phyloP scores from a whole-genome alignment of 2,797 vertebrate species.

The Sebastolobus alascanus region DNA sequence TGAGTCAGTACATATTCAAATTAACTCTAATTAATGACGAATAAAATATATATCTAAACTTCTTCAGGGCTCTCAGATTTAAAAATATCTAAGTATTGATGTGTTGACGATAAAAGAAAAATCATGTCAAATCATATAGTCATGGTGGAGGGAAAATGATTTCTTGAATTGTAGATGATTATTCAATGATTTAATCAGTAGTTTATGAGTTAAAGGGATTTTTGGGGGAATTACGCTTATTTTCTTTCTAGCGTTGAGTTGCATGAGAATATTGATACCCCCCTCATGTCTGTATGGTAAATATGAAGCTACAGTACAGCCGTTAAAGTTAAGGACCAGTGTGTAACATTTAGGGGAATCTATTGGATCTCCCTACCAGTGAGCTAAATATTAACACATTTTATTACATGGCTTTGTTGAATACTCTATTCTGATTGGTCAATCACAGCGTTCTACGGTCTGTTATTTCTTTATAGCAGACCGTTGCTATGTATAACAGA shows the following conservation, averaged over 20 bases:
- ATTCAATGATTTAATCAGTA: neutral
- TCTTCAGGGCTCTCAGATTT: conserved; percentile 14
- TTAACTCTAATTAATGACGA: neutral
- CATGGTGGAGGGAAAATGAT: neutral
- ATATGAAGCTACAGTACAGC: neutral
- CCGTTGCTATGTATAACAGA: no score
- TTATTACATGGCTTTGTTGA: no score
- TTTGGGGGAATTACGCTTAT: neutral
- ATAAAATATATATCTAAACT: neutral
- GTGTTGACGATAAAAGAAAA: conserved; percentile 18
- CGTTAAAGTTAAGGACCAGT: no score
- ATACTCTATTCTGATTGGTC: no score
- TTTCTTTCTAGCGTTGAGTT: neutral
- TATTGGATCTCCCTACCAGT: neutral
- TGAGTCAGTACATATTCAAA: neutral
- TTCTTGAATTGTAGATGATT: neutral
- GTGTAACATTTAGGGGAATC: no score
- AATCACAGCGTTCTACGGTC: no score
- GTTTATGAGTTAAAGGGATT: neutral
- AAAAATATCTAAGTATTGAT: conserved; percentile 5
- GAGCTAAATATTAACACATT: neutral
- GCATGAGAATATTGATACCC: neutral
- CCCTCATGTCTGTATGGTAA: neutral
- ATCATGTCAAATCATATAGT: conserved; percentile 11
- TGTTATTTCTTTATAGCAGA: no score